These are phyloP conservation scores for Tetramorium parvispinum DNA, from an alignment of 1,140 invertebrate species.

Conservation along the genomic window DNA sequence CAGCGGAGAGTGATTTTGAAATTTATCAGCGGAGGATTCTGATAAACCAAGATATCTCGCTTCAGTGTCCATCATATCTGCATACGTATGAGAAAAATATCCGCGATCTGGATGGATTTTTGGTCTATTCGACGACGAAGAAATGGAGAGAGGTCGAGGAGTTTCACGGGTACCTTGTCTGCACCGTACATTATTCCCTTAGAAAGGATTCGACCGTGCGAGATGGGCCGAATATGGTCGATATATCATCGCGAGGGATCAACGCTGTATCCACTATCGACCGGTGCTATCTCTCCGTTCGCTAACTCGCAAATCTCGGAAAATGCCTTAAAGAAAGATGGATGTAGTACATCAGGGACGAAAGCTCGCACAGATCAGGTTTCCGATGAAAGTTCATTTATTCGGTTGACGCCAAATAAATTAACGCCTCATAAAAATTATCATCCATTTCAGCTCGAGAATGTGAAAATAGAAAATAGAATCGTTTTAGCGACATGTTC, in stretches of 20 bases:
- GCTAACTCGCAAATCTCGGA: constrained; percentile 59
- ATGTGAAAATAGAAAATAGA: not conserved
- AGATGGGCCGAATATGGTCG: constrained; percentile 26
- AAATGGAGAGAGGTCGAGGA: constrained; percentile 19
- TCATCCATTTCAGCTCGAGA: not conserved
- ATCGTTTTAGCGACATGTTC: not conserved
- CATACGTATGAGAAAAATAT: constrained; percentile 24
- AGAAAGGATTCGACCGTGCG: constrained; percentile 40
- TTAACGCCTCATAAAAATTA: constrained; percentile 21
- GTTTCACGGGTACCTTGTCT: constrained; percentile 29
- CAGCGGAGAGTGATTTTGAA: not conserved
- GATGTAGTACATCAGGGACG: constrained; percentile 45
- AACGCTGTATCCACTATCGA: constrained; percentile 41
- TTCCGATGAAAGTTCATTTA: constrained; percentile 15
- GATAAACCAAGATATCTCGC: not conserved
- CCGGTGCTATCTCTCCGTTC: constrained; percentile 16
- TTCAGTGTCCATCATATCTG: not conserved
- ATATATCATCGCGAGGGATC: constrained; percentile 54
- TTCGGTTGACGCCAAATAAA: constrained; percentile 8
- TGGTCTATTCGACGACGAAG: constrained; percentile 19
- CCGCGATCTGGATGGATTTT: constrained; percentile 35
- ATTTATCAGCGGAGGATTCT: not conserved
- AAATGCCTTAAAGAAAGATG: constrained; percentile 50
- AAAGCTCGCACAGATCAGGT: constrained; percentile 34
- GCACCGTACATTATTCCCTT: constrained; percentile 6